phyloP scores from a whole-genome alignment of 1,140 invertebrate species.

The Diabrotica undecimpunctata region DNA sequence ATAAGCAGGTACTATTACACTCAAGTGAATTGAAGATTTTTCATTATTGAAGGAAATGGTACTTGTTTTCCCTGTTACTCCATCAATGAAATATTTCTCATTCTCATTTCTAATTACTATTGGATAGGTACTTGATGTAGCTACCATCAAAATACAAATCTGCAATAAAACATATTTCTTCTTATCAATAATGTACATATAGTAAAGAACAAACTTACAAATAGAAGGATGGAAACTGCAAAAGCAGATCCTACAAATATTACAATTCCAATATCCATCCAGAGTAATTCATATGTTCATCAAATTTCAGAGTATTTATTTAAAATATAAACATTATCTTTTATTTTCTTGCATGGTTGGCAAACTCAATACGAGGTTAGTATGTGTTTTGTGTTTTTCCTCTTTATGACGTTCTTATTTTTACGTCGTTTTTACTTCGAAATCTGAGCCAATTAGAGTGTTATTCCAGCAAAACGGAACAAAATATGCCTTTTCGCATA shows the following conservation, averaged over 20 bases:
- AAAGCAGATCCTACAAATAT: conserved; percentile 38
- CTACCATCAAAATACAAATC: conserved; percentile 57
- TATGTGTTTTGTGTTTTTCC: not conserved
- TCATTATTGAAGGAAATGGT: conserved; percentile 75
- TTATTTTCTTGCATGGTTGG: not conserved
- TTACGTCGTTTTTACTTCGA: too few relatives aligned
- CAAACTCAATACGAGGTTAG: not conserved
- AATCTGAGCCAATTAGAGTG: too few relatives aligned
- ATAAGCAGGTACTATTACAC: conserved; percentile 93
- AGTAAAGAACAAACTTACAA: conserved; percentile 28
- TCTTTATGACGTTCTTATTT: too few relatives aligned
- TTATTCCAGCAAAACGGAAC: too few relatives aligned
- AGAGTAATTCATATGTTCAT: not conserved
- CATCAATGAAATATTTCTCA: conserved; percentile 75
- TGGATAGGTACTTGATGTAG: conserved; percentile 65
- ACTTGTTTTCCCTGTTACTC: conserved; percentile 53
- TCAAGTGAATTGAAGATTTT: conserved; percentile 65
- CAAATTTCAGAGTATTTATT: too few relatives aligned
- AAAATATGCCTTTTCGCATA: too few relatives aligned
- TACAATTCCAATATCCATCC: not conserved
- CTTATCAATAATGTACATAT: not conserved
- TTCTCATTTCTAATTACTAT: conserved; percentile 61
- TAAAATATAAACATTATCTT: not conserved
- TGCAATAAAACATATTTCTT: conserved; percentile 45
- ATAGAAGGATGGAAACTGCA: conserved; percentile 34